These are phyloP conservation scores for Hestina assimilis DNA, from an alignment of 1,140 invertebrate genomes.

Conservation along the genomic window DNA sequence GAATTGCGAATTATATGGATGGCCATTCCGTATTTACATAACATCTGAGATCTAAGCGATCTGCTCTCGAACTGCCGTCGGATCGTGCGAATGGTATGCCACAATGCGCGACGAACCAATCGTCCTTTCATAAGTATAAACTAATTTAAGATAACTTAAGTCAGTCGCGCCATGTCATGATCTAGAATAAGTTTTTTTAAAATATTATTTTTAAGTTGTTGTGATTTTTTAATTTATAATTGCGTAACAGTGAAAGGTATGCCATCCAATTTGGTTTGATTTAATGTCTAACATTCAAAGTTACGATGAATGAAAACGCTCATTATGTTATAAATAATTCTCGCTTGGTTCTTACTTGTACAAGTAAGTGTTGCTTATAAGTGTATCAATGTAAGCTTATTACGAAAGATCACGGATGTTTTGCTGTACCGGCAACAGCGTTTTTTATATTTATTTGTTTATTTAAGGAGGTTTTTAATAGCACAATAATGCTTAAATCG, in stretches of 20 bases:
- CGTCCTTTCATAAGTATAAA: constrained; percentile 46
- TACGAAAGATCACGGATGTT: neutral
- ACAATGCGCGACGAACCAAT: constrained; percentile 41
- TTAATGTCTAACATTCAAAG: constrained; percentile 9
- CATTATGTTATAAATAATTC: constrained; percentile 9
- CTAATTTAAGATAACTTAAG: constrained; percentile 44
- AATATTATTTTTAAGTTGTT: constrained; percentile 52
- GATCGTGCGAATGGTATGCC: constrained; percentile 21
- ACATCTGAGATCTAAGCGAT: constrained; percentile 6
- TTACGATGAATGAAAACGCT: constrained; percentile 1
- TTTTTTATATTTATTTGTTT: constrained; percentile 22
- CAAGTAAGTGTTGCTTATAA: constrained; percentile 10
- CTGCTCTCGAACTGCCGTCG: constrained; percentile 4
- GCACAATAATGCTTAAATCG: constrained; percentile 23
- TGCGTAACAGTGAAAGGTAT: constrained; percentile 30
- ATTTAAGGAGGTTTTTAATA: constrained; percentile 1
- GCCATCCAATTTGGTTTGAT: constrained; percentile 3
- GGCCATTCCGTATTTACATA: constrained; percentile 29
- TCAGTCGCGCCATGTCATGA: constrained; percentile 73
- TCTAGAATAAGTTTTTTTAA: constrained; percentile 50
- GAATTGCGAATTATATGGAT: constrained; percentile 29
- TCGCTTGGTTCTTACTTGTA: constrained; percentile 23
- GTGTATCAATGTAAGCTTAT: constrained; percentile 1
- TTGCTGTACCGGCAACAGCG: neutral
- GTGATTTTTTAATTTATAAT: constrained; percentile 51